Evolutionary conservation across 2,888 invertebrate genomes (phyloP).

Genomic region (Diarsia dahlii): DNA sequence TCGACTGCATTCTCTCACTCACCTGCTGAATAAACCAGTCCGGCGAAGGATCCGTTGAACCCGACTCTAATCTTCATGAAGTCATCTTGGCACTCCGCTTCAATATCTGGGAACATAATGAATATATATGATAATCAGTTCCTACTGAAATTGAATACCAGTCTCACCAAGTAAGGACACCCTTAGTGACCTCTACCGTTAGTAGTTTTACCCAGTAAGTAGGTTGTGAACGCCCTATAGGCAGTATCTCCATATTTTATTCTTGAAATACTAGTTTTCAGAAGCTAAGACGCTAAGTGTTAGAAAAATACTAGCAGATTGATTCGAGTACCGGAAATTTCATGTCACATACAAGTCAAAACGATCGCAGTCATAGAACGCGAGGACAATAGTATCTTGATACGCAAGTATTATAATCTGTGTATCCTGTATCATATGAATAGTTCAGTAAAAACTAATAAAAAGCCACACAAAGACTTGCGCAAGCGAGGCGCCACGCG

Average conservation of each 20-base stretch:
- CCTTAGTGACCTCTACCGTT: neutral
- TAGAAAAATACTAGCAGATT: neutral
- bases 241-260: neutral
- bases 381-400: conserved; percentile 58
- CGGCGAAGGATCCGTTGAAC: conserved; percentile 97
- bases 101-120: conserved; percentile 96
- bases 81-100: conserved; percentile 98
- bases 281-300: too few relatives aligned
- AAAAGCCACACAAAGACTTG: conserved; percentile 79
- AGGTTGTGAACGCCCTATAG: neutral
- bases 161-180: neutral
- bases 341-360: conserved; percentile 7
- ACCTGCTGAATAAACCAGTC: conserved; percentile 97
- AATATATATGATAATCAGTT: too few relatives aligned
- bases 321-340: neutral
- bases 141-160: neutral
- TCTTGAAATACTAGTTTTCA: neutral
- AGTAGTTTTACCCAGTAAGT: too few relatives aligned
- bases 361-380: conserved; percentile 20
- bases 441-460: conserved; percentile 74
- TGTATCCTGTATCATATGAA: conserved; percentile 72
- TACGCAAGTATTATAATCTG: conserved; percentile 60
- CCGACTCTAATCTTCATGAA: conserved; percentile 98
- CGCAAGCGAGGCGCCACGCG: conserved; percentile 75
- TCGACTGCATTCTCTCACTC: conserved; percentile 69